These are phyloP conservation scores for Sphaerophoria taeniata DNA, from an alignment of 2,888 invertebrate species.

Conservation along the genomic window DNA sequence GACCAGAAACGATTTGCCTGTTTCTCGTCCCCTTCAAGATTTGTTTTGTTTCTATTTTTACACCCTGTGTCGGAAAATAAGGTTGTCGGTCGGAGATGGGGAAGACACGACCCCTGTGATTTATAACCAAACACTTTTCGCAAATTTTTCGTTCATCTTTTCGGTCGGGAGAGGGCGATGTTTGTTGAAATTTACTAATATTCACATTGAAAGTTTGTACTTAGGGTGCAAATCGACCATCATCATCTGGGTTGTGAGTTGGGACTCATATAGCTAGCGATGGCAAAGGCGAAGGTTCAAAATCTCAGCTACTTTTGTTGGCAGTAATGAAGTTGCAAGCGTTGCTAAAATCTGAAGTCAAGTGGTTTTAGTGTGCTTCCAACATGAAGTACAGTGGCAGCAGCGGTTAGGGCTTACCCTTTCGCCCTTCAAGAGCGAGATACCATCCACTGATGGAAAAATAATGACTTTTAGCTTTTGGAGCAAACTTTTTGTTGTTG, in stretches of 20 bases:
- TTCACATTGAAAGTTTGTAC: constrained; percentile 72
- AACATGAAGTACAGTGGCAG: constrained; percentile 23
- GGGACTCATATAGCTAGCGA: neutral
- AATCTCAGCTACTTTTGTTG: constrained; percentile 62
- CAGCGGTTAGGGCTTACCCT: constrained; percentile 58
- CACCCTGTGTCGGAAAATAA: constrained; percentile 3
- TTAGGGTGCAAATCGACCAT: constrained; percentile 58
- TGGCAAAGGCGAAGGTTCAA: constrained; percentile 37
- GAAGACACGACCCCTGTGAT: constrained; percentile 52
- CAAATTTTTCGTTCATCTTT: constrained; percentile 61
- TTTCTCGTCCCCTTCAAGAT: neutral
- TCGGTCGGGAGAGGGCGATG: constrained; percentile 5
- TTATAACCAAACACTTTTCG: constrained; percentile 73
- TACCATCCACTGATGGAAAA: constrained; percentile 45
- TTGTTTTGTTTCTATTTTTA: constrained; percentile 50
- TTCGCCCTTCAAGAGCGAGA: neutral
- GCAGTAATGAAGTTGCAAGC: constrained; percentile 71
- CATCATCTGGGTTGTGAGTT: neutral
- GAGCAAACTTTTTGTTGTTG: constrained; percentile 24
- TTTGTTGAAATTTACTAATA: constrained; percentile 71
- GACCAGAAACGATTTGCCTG: constrained; percentile 71
- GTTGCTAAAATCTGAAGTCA: constrained; percentile 72
- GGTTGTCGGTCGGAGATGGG: neutral
- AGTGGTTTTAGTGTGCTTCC: constrained; percentile 72
- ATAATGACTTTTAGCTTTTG: constrained; percentile 65